phyloP scores from a whole-genome alignment of 2,113 vertebrate genomes.

The Myanophis thanlyinensis region DNA sequence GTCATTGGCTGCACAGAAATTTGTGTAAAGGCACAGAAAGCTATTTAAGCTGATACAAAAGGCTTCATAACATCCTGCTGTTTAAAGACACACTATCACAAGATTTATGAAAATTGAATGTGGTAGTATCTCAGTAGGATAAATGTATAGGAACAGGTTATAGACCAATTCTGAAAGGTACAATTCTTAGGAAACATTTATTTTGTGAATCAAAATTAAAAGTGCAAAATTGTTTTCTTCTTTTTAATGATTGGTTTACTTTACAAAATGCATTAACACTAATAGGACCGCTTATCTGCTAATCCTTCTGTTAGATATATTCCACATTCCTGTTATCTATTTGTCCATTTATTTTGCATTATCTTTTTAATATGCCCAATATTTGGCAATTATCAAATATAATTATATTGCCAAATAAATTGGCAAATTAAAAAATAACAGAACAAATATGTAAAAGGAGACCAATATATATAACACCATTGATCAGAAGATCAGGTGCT shows the following conservation, averaged over 20 bases:
- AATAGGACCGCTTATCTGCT: neutral
- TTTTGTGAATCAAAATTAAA: neutral
- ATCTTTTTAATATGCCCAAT: neutral
- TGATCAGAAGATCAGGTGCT: neutral
- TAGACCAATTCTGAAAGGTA: neutral
- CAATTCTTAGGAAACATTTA: neutral
- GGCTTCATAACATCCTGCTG: neutral
- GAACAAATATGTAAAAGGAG: neutral
- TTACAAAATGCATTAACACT: neutral
- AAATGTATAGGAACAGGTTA: conserved; percentile 13
- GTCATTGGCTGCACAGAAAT: neutral
- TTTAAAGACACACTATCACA: conserved; percentile 2
- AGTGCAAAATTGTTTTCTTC: neutral
- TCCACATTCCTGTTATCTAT: neutral
- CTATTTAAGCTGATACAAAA: conserved; percentile 36
- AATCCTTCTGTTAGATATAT: neutral
- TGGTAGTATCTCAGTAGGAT: neutral
- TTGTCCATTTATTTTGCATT: neutral
- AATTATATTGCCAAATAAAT: neutral
- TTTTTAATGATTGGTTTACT: neutral
- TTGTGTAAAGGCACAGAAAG: conserved; percentile 34
- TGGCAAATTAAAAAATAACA: neutral
- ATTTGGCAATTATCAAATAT: neutral
- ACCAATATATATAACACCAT: neutral
- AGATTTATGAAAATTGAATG: neutral